These are phyloP conservation scores for Acipenser oxyrinchus DNA, from an alignment of 2,797 vertebrate species.

Conservation along the genomic window DNA sequence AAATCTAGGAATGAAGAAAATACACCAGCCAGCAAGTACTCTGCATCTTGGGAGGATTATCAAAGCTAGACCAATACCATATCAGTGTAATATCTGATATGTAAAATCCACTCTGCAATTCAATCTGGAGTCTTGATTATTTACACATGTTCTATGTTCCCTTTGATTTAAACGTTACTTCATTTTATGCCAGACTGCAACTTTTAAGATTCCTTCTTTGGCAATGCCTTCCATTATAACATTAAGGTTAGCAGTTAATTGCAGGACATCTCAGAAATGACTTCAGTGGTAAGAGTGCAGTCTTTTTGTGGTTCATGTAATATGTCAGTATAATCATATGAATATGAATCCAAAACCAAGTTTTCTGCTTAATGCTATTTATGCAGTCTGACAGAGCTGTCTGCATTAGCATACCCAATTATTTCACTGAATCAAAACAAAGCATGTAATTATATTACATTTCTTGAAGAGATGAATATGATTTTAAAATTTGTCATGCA, in stretches of 20 bases:
- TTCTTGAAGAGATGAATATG: neutral
- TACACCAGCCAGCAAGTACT: too few relatives aligned
- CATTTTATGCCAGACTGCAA: neutral
- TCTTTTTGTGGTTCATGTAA: neutral
- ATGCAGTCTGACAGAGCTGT: neutral
- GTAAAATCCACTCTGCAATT: too few relatives aligned
- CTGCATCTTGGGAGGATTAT: too few relatives aligned
- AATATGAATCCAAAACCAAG: neutral
- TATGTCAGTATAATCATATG: neutral
- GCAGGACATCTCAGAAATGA: neutral
- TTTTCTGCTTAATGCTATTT: neutral
- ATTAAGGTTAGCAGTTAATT: neutral
- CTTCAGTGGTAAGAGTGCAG: neutral
- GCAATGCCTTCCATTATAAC: neutral
- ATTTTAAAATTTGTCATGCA: neutral
- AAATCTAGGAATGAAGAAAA: too few relatives aligned
- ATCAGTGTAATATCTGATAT: too few relatives aligned
- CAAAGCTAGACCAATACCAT: too few relatives aligned
- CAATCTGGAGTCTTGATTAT: too few relatives aligned
- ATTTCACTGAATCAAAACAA: constrained; percentile 6
- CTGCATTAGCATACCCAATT: neutral
- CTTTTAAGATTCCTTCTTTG: neutral
- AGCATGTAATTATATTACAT: constrained; percentile 5
- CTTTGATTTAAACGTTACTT: neutral
- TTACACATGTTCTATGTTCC: neutral